Evolutionary conservation across 2,797 vertebrate species (phyloP).

Genomic region (Mormyrops attenuatus): DNA sequence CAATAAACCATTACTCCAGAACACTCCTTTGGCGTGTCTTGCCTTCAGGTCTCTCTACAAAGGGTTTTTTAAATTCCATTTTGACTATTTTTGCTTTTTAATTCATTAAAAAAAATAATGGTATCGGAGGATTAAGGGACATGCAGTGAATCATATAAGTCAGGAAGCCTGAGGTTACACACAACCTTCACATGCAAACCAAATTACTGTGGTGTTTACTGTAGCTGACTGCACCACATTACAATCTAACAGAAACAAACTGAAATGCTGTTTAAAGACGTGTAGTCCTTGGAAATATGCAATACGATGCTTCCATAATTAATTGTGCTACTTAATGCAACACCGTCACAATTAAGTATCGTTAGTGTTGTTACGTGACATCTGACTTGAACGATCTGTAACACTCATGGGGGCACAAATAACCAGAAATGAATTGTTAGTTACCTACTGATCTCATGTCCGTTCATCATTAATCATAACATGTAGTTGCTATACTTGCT

Average conservation of each 20-base stretch:
- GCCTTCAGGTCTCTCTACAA: not conserved
- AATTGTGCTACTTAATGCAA: not conserved
- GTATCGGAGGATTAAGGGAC: not conserved
- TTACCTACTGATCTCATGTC: not conserved
- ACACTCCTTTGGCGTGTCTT: not conserved
- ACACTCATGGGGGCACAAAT: not conserved
- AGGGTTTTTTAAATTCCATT: not conserved
- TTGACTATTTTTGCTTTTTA: not conserved
- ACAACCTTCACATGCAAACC: not conserved
- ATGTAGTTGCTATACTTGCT: not conserved
- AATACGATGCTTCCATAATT: not conserved
- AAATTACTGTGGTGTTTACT: not conserved
- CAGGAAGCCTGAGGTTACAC: not conserved
- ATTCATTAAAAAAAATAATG: not conserved
- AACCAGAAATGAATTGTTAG: not conserved
- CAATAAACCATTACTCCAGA: not conserved
- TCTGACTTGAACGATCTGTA: not conserved
- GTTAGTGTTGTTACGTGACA: not conserved
- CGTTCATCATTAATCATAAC: not conserved
- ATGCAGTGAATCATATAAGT: not conserved
- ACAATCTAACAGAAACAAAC: not conserved
- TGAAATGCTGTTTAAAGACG: not conserved
- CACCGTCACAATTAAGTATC: not conserved
- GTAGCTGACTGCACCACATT: not conserved
- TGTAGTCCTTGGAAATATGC: not conserved